Evolutionary conservation across 2,888 invertebrate species (phyloP).

Genomic region (Brenthis ino): DNA sequence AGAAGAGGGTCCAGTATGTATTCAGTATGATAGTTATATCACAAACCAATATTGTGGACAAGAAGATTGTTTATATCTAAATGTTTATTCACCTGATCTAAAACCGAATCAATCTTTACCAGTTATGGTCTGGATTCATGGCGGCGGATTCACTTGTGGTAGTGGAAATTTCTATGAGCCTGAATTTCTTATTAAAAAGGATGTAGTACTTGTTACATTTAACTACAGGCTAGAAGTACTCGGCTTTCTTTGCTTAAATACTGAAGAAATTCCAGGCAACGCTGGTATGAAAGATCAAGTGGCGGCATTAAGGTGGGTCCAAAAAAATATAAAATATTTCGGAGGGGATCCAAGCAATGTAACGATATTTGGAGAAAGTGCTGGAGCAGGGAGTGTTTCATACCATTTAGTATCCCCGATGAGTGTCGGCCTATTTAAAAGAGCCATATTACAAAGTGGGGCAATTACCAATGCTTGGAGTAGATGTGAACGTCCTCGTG

Average conservation of each 20-base stretch:
- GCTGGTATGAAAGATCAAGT: conserved; percentile 77
- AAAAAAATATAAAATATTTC: conserved; percentile 62
- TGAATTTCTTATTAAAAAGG: conserved; percentile 61
- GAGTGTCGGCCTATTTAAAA: conserved; percentile 66
- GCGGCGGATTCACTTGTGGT: conserved; percentile 59
- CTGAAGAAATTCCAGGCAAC: conserved; percentile 69
- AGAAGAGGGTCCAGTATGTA: conserved; percentile 55
- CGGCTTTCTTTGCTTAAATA: conserved; percentile 67
- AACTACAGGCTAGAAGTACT: conserved; percentile 69
- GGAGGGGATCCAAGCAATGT: conserved; percentile 70
- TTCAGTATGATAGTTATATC: conserved; percentile 47
- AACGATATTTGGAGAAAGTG: conserved; percentile 74
- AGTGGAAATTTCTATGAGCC: conserved; percentile 65
- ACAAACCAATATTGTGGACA: conserved; percentile 42
- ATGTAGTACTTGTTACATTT: conserved; percentile 64
- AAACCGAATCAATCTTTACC: conserved; percentile 49
- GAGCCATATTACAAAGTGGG: conserved; percentile 87
- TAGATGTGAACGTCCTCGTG: conserved; percentile 69
- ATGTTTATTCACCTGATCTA: conserved; percentile 63
- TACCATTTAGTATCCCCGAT: conserved; percentile 70
- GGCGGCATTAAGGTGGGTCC: conserved; percentile 65
- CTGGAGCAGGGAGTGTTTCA: conserved; percentile 58
- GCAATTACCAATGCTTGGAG: conserved; percentile 82
- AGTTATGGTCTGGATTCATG: conserved; percentile 71
- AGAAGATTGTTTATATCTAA: conserved; percentile 70